Conservation (phyloP, 2,797 vertebrate genomes). For the Octomys mimax region DNA sequence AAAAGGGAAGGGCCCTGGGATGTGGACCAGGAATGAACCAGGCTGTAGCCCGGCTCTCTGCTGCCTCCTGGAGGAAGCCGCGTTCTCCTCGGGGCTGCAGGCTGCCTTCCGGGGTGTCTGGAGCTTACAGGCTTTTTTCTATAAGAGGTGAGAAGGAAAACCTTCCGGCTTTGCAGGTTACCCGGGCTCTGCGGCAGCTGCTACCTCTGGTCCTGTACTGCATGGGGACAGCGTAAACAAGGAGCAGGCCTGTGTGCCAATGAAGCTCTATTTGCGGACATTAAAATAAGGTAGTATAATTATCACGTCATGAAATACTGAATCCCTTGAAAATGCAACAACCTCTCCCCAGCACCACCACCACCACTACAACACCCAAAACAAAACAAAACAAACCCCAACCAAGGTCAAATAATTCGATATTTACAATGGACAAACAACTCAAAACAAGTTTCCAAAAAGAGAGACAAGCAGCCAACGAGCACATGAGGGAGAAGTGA, state of each 20-base stretch:
- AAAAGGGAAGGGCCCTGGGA: not conserved
- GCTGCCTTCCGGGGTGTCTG: not conserved
- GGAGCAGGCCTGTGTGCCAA: not conserved
- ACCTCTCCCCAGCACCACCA: not conserved
- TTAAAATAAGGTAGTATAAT: not conserved
- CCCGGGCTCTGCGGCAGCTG: not conserved
- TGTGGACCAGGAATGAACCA: fast-evolving
- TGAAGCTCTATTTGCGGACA: not conserved
- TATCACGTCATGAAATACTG: not conserved
- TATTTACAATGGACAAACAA: not conserved
- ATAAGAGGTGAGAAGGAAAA: not conserved
- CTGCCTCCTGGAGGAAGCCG: not conserved
- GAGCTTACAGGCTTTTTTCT: not conserved
- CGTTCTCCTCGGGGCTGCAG: no score
- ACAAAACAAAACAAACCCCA: not conserved
- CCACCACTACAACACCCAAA: not conserved
- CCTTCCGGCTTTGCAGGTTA: not conserved
- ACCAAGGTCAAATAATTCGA: not conserved
- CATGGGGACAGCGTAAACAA: not conserved
- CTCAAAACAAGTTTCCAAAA: not conserved
- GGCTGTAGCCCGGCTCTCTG: slow-evolving; percentile 7
- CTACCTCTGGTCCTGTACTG: fast-evolving
- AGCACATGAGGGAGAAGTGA: not conserved
- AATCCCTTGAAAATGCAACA: not conserved
- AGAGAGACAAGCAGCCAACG: not conserved